Evolutionary conservation across 2,888 invertebrate species (phyloP), one percentile per base, ranked within the genome.

Genomic region (Danaus chrysippus): DNA sequence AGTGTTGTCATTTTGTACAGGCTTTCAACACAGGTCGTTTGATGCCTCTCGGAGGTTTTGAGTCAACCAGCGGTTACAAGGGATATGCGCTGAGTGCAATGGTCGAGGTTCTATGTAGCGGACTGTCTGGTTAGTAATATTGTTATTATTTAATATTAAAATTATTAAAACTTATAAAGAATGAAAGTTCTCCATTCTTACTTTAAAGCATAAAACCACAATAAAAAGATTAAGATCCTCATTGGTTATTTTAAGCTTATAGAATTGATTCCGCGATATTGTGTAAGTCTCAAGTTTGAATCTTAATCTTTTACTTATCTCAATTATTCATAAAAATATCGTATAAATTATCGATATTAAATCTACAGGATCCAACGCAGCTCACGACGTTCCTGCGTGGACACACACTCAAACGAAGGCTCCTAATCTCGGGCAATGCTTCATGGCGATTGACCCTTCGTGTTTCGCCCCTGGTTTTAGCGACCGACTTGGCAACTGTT

Each of bases 361-460:
- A 12, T 54, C 17, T 70, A 0, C 64, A 86, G 94, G 93, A 0
- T 87, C 94, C 0, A 87, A 91, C 0, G 94, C 93, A 69, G 95
- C 96, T 0, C 94, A 95, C 15, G 92, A 95, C 67, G 91, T 98
- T 13, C 92, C 97, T 2, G 87, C 91, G 59, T 98, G 98, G 98
- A 86, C 89, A 0, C 87, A 91, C 58, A 86, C 91, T 41, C 92
- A 92, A 1, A 85, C 88, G 0, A 81, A 91, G 0, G 83, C 93
- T 0, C 96, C 97, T 0, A 91, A 98, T 84, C 84, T 98, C 67
- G 97, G 98, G 0, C 98, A 98, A 70, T 96, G 96, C 71, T 98
- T 97, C 79, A 93, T 97, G 61, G 98, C 96, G 0, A 93, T 98
- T 10, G 92, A 98, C 88, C 97, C 98, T 0, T 86, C 92, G 10